phyloP scores from a whole-genome alignment of 2,797 vertebrate genomes.

The Limosa lapponica region DNA sequence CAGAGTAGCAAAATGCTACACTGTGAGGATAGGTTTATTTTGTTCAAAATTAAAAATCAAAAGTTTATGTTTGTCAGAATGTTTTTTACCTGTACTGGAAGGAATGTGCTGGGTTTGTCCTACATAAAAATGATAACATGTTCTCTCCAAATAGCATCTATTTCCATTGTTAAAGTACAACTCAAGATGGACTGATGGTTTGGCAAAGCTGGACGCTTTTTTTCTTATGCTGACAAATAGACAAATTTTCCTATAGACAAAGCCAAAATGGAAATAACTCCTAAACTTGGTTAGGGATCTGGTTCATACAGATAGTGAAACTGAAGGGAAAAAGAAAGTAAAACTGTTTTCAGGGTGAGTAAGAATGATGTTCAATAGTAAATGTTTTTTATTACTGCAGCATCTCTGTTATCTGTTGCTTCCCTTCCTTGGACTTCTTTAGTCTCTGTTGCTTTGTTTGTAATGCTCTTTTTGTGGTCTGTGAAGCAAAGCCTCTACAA shows the following conservation, averaged over 20 bases:
- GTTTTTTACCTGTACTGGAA: neutral
- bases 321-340: neutral
- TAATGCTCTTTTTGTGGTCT: neutral
- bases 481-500: neutral
- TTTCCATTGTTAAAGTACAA: neutral
- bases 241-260: neutral
- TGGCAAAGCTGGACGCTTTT: neutral
- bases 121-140: fast-evolving
- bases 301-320: neutral
- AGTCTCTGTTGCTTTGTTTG: neutral
- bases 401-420: neutral
- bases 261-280: neutral
- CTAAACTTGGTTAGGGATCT: neutral
- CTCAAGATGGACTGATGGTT: neutral
- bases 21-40: neutral
- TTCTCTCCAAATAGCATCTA: neutral
- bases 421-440: neutral
- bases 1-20: neutral
- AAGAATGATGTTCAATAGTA: neutral
- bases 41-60: neutral
- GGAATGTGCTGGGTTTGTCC: neutral
- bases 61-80: neutral
- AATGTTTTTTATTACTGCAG: neutral
- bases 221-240: neutral
- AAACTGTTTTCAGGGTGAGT: neutral